A percentile compares a stretch with the other conserved stretches of the same genome.
phyloP scores from a whole-genome alignment of 2,797 vertebrate species.

The Loris lydekkerianus region DNA sequence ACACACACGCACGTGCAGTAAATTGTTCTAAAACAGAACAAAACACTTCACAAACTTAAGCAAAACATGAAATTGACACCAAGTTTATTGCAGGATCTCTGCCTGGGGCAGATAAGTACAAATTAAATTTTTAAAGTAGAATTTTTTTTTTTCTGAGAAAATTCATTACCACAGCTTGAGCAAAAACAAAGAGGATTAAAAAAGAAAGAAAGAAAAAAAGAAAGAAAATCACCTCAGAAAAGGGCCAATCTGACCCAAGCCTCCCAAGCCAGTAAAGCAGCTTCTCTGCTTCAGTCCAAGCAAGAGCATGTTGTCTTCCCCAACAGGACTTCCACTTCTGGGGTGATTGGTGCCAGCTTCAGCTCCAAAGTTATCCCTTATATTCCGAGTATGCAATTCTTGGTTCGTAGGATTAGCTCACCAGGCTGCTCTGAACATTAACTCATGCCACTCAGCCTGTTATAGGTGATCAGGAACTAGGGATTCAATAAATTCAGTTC shows the following conservation, averaged over 20 bases:
- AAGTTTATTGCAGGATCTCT: slow-evolving; percentile 74
- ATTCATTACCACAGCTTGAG: slow-evolving; percentile 28
- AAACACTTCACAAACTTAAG: slow-evolving; percentile 69
- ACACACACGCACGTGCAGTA: neutral
- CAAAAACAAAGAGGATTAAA: slow-evolving; percentile 29
- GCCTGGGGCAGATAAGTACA: slow-evolving; percentile 61
- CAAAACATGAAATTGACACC: slow-evolving; percentile 71
- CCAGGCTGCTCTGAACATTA: neutral
- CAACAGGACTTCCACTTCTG: fast-evolving
- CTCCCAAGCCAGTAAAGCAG: neutral
- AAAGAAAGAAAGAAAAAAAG: neutral
- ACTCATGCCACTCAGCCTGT: neutral
- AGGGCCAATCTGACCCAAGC: neutral
- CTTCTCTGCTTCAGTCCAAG: neutral
- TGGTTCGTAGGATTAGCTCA: neutral
- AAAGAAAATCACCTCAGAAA: slow-evolving; percentile 25
- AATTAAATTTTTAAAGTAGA: slow-evolving; percentile 75
- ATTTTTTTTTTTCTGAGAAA: slow-evolving; percentile 72
- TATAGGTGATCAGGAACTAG: neutral
- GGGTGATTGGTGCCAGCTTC: neutral
- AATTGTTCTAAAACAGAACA: slow-evolving; percentile 41
- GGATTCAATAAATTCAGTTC: neutral
- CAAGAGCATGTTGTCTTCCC: neutral
- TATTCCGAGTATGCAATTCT: neutral
- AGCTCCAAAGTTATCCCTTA: fast-evolving